Percentiles rank a stretch among this genome's conserved stretches.
phyloP scores from a whole-genome alignment of 2,113 vertebrate genomes.

The Alouatta palliata region DNA sequence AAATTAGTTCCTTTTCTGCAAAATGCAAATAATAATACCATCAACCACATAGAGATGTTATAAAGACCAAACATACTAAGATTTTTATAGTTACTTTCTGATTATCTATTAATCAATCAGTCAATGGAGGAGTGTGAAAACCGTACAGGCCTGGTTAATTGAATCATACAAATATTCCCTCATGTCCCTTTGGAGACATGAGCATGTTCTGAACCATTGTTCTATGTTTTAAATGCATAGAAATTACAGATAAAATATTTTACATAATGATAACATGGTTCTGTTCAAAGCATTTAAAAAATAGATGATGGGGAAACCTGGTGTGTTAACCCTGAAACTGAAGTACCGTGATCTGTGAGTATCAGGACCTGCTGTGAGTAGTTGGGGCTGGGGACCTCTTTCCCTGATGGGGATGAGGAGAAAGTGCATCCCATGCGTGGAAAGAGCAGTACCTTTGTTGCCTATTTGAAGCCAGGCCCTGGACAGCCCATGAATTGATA shows the following conservation, averaged over 20 bases:
- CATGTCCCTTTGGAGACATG: neutral
- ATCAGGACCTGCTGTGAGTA: neutral
- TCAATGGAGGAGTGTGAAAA: neutral
- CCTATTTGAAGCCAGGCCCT: neutral
- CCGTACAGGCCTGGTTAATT: neutral
- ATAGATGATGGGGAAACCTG: neutral
- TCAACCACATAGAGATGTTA: neutral
- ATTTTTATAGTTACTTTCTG: neutral
- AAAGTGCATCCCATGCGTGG: neutral
- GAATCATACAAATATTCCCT: neutral
- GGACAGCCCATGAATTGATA: neutral
- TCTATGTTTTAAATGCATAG: neutral
- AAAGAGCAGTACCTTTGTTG: neutral
- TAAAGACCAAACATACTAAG: neutral
- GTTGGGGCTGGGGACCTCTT: neutral
- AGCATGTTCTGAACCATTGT: neutral
- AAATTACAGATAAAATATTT: neutral
- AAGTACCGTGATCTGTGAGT: neutral
- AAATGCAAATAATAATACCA: neutral
- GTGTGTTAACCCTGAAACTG: neutral
- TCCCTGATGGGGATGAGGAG: neutral
- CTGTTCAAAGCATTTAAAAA: neutral
- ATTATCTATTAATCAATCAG: neutral
- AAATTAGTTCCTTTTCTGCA: neutral
- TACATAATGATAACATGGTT: neutral